Conservation (phyloP, 2,113 vertebrate species). For the Malurus cyaneus region DNA sequence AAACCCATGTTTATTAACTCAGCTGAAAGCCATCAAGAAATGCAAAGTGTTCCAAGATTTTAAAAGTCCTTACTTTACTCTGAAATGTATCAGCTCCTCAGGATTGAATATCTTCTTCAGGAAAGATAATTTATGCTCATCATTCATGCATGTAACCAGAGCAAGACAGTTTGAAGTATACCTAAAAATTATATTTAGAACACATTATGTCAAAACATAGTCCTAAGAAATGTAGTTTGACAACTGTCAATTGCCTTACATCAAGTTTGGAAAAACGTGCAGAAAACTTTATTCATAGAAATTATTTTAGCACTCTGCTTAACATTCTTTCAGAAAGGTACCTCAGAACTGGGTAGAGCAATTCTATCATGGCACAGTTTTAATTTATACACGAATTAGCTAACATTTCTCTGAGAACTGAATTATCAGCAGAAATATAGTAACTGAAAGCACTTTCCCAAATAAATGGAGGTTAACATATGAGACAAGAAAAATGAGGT, state of each 20-base stretch:
- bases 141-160: conserved; percentile 91
- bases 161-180: conserved; percentile 94
- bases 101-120: conserved; percentile 87
- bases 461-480: background rate
- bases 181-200: conserved; percentile 70
- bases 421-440: background rate
- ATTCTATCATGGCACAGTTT: background rate
- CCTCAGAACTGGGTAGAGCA: background rate
- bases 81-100: conserved; percentile 92
- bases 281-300: background rate
- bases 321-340: background rate
- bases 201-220: background rate
- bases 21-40: background rate
- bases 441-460: background rate
- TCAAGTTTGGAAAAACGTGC: background rate
- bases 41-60: background rate
- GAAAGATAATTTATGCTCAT: conserved; percentile 92
- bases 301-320: background rate
- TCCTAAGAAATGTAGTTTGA: background rate
- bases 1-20: background rate
- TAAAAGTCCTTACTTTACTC: conserved; percentile 83
- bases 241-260: background rate
- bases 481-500: background rate
- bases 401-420: background rate
- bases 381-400: background rate